These are phyloP conservation scores for Heliconius nattereri DNA, from an alignment of 1,140 invertebrate species.

Conservation along the genomic window DNA sequence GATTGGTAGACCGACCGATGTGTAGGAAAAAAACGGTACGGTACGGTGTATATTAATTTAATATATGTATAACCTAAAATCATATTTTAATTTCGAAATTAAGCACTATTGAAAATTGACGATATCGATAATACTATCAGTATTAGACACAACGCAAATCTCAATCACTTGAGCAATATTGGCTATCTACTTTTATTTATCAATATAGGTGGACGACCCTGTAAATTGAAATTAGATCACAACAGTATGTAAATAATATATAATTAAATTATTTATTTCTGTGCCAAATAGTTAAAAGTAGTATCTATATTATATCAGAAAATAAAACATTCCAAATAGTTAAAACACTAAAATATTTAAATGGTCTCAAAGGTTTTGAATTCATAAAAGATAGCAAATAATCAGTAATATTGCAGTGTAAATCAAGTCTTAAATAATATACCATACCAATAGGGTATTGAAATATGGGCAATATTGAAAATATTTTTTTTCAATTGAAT, in stretches of 20 bases:
- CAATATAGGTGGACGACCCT: slow-evolving; percentile 41
- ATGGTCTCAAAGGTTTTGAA: too few species aligned
- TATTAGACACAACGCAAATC: slow-evolving; percentile 27
- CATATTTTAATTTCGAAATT: background rate
- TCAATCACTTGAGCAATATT: slow-evolving; percentile 43
- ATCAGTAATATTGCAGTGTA: too few species aligned
- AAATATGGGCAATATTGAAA: too few species aligned
- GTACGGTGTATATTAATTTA: background rate
- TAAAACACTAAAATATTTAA: too few species aligned
- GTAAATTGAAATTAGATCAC: slow-evolving; percentile 23
- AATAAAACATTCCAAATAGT: too few species aligned
- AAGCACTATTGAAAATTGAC: slow-evolving; percentile 9
- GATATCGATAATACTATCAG: slow-evolving; percentile 26
- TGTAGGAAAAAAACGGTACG: too few species aligned
- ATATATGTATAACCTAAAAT: background rate
- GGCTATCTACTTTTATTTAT: slow-evolving; percentile 45
- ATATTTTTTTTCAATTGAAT: too few species aligned
- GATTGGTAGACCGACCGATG: too few species aligned
- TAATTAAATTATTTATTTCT: background rate
- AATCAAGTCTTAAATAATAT: too few species aligned
- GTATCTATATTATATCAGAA: background rate
- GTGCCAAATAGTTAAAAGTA: background rate
- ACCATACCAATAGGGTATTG: too few species aligned
- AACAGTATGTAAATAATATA: background rate
- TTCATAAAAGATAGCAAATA: too few species aligned